phyloP scores from a whole-genome alignment of 2,113 vertebrate genomes.

The Cisticola juncidis region DNA sequence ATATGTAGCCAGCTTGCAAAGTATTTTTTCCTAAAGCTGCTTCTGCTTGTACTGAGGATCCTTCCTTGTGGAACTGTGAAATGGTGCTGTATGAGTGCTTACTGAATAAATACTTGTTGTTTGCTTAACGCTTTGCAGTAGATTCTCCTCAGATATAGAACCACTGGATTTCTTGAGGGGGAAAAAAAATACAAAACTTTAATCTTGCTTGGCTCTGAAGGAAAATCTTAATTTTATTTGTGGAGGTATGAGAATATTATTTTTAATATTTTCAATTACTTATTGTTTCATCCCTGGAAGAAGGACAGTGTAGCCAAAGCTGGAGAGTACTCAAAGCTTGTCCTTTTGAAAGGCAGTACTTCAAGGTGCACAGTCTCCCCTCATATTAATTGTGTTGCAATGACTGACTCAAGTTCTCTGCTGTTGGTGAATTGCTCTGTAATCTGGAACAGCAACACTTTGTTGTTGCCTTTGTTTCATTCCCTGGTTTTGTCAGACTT shows the following conservation, averaged over 20 bases:
- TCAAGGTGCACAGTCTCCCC: not conserved
- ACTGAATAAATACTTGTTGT: not conserved
- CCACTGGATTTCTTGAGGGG: not conserved
- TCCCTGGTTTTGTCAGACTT: not conserved
- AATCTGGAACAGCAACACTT: not conserved
- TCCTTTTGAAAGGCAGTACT: not conserved
- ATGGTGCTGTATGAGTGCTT: not conserved
- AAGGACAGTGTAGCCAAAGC: not conserved
- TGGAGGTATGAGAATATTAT: not conserved
- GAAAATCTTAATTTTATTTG: not conserved
- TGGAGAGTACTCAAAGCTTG: not conserved
- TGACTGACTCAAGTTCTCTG: not conserved
- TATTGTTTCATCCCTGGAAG: not conserved
- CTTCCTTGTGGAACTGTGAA: not conserved
- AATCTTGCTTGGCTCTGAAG: not conserved
- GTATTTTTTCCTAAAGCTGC: not conserved
- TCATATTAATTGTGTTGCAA: not conserved
- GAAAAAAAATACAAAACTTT: fast-evolving
- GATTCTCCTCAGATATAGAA: not conserved
- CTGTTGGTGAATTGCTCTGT: not conserved
- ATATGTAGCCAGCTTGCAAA: not conserved
- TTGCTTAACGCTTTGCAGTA: not conserved
- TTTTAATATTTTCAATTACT: not conserved
- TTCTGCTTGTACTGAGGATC: not conserved
- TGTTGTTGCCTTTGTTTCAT: not conserved